Percentiles rank a stretch among this genome's conserved stretches.
These are phyloP conservation scores for Epizoanthus illoricatus DNA, from an alignment of 92 coral and sea anemone species.

Conservation along the genomic window DNA sequence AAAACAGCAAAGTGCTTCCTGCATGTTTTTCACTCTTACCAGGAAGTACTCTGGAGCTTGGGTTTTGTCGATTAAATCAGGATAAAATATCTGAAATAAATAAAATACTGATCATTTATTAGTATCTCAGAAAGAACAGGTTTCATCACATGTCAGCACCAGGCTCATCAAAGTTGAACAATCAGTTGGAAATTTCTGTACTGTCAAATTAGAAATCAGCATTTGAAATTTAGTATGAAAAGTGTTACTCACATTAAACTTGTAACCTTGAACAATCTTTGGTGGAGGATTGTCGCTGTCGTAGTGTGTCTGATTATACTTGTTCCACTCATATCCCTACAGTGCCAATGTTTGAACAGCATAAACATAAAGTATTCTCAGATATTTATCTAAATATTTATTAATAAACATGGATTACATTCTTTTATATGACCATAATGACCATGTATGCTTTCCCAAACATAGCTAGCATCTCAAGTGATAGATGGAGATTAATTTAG, in stretches of 20 bases:
- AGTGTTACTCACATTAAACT: conserved; percentile 83
- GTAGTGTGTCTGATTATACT: conserved; percentile 97
- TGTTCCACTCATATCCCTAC: conserved; percentile 99
- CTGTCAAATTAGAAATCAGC: not conserved
- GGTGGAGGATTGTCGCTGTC: conserved; percentile 99
- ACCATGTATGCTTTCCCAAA: too few relatives aligned
- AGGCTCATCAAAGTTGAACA: too few relatives aligned
- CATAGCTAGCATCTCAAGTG: too few relatives aligned
- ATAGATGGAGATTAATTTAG: too few relatives aligned
- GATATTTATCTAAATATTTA: not conserved
- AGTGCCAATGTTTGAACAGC: not conserved
- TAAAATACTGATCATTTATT: not conserved
- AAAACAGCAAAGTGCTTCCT: not conserved
- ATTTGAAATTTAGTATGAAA: not conserved
- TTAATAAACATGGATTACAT: too few relatives aligned
- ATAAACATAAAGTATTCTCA: not conserved
- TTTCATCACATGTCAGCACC: too few relatives aligned
- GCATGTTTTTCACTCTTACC: conserved; percentile 52
- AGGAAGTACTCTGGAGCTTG: conserved; percentile 92
- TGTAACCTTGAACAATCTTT: conserved; percentile 97
- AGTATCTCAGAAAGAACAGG: too few relatives aligned
- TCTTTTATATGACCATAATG: too few relatives aligned
- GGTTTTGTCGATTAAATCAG: conserved; percentile 90
- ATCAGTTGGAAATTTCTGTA: too few relatives aligned
- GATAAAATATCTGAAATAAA: conserved; percentile 83